Percentiles rank a stretch among this genome's conserved stretches.
Evolutionary conservation across 2,797 vertebrate species (phyloP).

Genomic region (Pelobates cultripes): DNA sequence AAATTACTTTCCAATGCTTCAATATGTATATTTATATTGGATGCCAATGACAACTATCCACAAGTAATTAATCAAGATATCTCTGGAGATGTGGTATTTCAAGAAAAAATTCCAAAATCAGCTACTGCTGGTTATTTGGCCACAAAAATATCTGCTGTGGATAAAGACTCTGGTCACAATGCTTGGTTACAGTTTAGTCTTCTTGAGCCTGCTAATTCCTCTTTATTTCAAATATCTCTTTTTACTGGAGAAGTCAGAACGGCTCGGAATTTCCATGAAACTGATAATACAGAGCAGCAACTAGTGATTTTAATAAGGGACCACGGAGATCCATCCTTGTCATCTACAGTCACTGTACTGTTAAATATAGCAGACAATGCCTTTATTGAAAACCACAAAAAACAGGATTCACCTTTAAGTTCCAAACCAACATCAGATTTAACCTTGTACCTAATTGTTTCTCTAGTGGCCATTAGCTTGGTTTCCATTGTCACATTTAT

Average conservation of each 20-base stretch:
- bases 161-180: slow-evolving; percentile 49
- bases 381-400: slow-evolving; percentile 24
- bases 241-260: slow-evolving; percentile 41
- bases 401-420: slow-evolving; percentile 27
- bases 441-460: slow-evolving; percentile 42
- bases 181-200: slow-evolving; percentile 42
- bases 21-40: slow-evolving; percentile 34
- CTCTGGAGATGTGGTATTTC: not conserved
- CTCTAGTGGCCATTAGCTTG: slow-evolving; percentile 31
- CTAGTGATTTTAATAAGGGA: slow-evolving; percentile 34
- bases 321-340: slow-evolving; percentile 41
- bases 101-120: slow-evolving; percentile 42
- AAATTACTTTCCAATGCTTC: slow-evolving; percentile 38
- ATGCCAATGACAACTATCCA: slow-evolving; percentile 44
- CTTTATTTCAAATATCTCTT: slow-evolving; percentile 33
- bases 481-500: slow-evolving; percentile 37
- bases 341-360: slow-evolving; percentile 28
- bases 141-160: slow-evolving; percentile 45
- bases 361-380: slow-evolving; percentile 30
- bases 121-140: slow-evolving; percentile 33
- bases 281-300: slow-evolving; percentile 22
- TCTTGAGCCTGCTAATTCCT: slow-evolving; percentile 2
- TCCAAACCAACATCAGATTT: slow-evolving; percentile 27
- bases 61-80: slow-evolving; percentile 24
- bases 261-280: slow-evolving; percentile 26